Conservation (phyloP, 2,888 invertebrate species). For the Rhamnusium bicolor region DNA sequence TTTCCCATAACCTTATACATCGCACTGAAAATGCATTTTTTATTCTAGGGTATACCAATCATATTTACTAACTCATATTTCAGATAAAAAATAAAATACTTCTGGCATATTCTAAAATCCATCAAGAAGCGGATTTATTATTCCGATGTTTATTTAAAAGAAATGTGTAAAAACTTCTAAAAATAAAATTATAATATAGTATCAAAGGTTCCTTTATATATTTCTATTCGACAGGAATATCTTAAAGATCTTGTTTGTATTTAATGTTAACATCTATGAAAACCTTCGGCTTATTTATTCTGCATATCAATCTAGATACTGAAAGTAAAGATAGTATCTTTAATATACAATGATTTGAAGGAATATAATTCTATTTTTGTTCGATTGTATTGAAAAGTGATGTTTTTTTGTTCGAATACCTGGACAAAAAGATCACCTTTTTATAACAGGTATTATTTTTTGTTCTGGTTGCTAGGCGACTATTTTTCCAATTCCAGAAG, state of each 20-base stretch:
- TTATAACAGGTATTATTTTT: no score
- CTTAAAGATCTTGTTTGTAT: conserved; percentile 19
- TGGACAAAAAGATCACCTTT: no score
- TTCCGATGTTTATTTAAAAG: conserved; percentile 13
- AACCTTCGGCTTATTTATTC: not conserved
- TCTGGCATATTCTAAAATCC: not conserved
- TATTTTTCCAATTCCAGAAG: no score
- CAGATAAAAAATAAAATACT: conserved; percentile 6
- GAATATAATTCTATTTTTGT: no score
- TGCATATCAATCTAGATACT: conserved; percentile 3
- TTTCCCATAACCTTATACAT: no score
- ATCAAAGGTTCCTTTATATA: conserved; percentile 17
- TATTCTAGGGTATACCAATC: not conserved
- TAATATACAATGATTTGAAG: not conserved
- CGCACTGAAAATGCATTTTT: not conserved
- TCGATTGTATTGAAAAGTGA: no score
- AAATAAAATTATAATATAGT: conserved; percentile 5
- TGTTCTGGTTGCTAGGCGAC: no score
- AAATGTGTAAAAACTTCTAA: conserved; percentile 1
- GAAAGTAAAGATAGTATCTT: not conserved
- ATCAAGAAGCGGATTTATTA: conserved; percentile 4
- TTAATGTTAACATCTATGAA: conserved; percentile 9
- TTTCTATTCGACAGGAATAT: conserved; percentile 9
- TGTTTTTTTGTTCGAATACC: no score
- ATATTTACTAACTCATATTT: not conserved